These are phyloP conservation scores for Pogonocichla stellata DNA, from an alignment of 2,113 vertebrate genomes.

Conservation along the genomic window DNA sequence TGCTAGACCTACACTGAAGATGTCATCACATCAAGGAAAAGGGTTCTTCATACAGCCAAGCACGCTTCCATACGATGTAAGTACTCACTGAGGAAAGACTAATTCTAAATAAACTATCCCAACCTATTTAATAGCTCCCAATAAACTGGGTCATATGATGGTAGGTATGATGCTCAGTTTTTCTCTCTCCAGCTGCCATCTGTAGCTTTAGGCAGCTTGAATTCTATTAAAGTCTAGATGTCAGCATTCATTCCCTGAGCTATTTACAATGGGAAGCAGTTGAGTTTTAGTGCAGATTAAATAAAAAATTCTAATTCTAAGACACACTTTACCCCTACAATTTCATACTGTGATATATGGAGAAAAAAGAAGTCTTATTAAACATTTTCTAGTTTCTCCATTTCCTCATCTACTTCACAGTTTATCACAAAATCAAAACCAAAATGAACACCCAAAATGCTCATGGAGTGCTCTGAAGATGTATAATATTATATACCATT, in stretches of 20 bases:
- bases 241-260: not conserved
- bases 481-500: not conserved
- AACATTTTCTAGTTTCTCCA: not conserved
- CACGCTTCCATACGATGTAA: accelerated
- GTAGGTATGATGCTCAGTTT: not conserved
- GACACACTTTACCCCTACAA: not conserved
- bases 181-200: not conserved
- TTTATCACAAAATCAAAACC: not conserved
- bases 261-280: not conserved
- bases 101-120: not conserved
- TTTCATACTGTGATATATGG: not conserved
- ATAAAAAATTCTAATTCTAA: not conserved
- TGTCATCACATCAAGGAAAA: not conserved
- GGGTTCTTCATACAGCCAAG: not conserved
- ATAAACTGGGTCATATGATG: not conserved
- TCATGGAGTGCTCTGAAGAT: constrained; percentile 32
- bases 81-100: not conserved
- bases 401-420: not conserved
- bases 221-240: not conserved
- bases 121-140: not conserved
- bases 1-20: not conserved
- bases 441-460: constrained; percentile 27
- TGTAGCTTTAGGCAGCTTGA: not conserved
- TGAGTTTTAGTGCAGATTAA: not conserved
- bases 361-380: not conserved